Evolutionary conservation across 2,888 invertebrate genomes (phyloP).

Genomic region (Meliscaeva auricollis): DNA sequence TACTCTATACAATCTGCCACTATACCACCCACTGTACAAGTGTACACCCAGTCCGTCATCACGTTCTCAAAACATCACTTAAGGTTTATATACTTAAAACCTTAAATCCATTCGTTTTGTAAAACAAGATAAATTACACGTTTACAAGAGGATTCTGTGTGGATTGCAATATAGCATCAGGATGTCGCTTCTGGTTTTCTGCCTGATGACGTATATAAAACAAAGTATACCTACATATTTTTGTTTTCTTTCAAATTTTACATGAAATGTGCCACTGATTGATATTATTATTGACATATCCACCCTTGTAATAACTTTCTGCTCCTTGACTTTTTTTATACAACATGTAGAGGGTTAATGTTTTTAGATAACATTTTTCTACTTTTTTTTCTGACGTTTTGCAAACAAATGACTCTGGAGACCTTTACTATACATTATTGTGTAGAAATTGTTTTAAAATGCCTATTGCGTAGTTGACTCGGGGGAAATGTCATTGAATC

Average conservation of each 20-base stretch:
- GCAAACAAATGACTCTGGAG: slow-evolving; percentile 49
- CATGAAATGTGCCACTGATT: slow-evolving; percentile 60
- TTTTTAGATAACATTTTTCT: slow-evolving; percentile 59
- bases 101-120: slow-evolving; percentile 59
- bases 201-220: slow-evolving; percentile 6
- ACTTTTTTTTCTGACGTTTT: slow-evolving; percentile 18
- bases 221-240: not conserved
- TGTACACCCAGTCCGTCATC: slow-evolving; percentile 29
- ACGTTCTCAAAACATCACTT: slow-evolving; percentile 52
- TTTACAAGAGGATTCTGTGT: slow-evolving; percentile 28
- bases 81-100: slow-evolving; percentile 8
- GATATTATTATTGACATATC: slow-evolving; percentile 74
- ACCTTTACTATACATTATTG: not conserved
- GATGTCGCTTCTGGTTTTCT: slow-evolving; percentile 29
- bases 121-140: slow-evolving; percentile 67
- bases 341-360: slow-evolving; percentile 47
- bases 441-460: slow-evolving; percentile 67
- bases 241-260: slow-evolving; percentile 2
- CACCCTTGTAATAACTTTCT: slow-evolving; percentile 58
- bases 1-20: slow-evolving; percentile 1
- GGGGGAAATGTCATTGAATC: slow-evolving; percentile 71
- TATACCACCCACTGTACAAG: not conserved
- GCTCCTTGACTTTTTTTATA: slow-evolving; percentile 50
- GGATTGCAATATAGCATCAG: slow-evolving; percentile 21
- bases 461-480: slow-evolving; percentile 18